Conservation (phyloP, 1,140 invertebrate species). For the Zaprionus gabonicus region DNA sequence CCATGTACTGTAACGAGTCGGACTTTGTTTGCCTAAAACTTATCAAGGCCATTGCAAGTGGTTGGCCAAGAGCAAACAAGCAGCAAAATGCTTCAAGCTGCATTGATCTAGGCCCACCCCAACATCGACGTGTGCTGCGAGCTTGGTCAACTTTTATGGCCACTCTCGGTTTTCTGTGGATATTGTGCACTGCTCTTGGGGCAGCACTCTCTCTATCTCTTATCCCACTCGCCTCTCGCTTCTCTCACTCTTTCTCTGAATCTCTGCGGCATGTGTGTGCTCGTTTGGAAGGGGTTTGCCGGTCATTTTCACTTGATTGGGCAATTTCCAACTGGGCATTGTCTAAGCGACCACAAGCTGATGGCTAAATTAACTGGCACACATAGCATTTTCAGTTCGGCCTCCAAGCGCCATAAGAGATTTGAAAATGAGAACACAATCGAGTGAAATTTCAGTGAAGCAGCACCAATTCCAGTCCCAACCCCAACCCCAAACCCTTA, state of each 20-base stretch:
- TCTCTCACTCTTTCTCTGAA: constrained; percentile 9
- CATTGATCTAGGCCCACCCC: constrained; percentile 54
- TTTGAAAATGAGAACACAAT: constrained; percentile 27
- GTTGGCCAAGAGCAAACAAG: constrained; percentile 53
- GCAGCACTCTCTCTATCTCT: not conserved
- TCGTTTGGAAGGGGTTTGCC: constrained; percentile 40
- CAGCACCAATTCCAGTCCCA: not conserved
- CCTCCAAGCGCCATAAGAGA: constrained; percentile 32
- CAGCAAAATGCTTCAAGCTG: constrained; percentile 55
- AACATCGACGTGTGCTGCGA: constrained; percentile 10
- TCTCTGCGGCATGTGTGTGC: constrained; percentile 25
- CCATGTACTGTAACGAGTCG: constrained; percentile 70
- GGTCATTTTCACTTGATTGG: constrained; percentile 75
- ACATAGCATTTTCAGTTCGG: constrained; percentile 50
- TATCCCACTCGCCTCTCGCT: not conserved
- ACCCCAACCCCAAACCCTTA: not conserved
- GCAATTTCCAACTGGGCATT: constrained; percentile 61
- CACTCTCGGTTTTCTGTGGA: constrained; percentile 66
- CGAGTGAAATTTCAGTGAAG: not conserved
- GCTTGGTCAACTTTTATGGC: constrained; percentile 60
- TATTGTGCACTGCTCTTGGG: constrained; percentile 17
- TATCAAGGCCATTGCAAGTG: constrained; percentile 71
- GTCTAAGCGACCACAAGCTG: constrained; percentile 62
- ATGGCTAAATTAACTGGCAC: constrained; percentile 75
- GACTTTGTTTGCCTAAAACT: constrained; percentile 78